Percentiles rank a stretch among this genome's conserved stretches.
These are phyloP conservation scores for Metacarcinus magister DNA, from an alignment of 2,888 invertebrate genomes.

Conservation along the genomic window DNA sequence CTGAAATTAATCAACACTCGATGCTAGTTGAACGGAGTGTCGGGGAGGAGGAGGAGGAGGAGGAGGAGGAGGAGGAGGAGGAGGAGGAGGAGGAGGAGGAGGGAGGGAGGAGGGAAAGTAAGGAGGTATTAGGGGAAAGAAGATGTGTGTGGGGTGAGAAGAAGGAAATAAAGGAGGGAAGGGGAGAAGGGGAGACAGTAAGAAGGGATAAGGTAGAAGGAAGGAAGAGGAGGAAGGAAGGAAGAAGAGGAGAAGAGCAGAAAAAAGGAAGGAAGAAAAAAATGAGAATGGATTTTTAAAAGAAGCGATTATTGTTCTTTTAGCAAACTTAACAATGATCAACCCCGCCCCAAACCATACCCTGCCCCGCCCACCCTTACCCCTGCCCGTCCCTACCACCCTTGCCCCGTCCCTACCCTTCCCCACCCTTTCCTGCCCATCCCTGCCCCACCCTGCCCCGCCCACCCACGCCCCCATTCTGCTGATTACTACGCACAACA, in stretches of 20 bases:
- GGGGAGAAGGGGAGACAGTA: not conserved
- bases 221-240: not conserved
- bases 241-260: not conserved
- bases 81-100: not conserved
- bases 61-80: not conserved
- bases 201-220: not conserved
- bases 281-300: too few species aligned
- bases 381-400: not conserved
- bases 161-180: not conserved
- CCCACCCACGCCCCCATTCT: not conserved
- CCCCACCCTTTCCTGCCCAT: too few species aligned
- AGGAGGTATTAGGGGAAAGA: not conserved
- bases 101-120: not conserved
- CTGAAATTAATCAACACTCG: conserved; percentile 36
- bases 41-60: not conserved
- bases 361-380: not conserved
- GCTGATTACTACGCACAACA: not conserved
- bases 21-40: not conserved
- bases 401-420: not conserved
- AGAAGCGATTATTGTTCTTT: not conserved
- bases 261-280: too few species aligned
- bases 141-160: not conserved
- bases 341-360: not conserved
- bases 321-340: not conserved
- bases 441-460: not conserved